Conservation (phyloP, 2,113 vertebrate species). For the Morphnarchus princeps region DNA sequence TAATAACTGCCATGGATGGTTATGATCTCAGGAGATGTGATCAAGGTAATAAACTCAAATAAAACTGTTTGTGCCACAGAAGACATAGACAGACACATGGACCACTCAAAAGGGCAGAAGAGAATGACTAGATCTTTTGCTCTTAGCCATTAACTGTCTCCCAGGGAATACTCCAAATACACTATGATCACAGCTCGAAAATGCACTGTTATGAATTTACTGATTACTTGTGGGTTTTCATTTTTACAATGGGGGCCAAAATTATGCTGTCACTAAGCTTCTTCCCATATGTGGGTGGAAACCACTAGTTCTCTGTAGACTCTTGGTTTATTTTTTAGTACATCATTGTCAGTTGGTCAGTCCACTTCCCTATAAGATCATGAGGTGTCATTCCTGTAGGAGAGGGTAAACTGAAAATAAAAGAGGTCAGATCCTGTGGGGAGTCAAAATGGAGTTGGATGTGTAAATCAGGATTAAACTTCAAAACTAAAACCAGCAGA, state of each 20-base stretch:
- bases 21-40: not conserved
- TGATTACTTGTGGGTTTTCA: not conserved
- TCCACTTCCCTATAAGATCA: not conserved
- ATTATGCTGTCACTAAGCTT: not conserved
- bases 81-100: not conserved
- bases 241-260: not conserved
- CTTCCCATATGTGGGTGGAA: slow-evolving; percentile 28
- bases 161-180: not conserved
- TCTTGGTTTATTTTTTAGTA: not conserved
- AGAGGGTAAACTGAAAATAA: not conserved
- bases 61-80: not conserved
- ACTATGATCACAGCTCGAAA: not conserved
- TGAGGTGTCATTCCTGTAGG: not conserved
- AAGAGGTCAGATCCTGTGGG: not conserved
- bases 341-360: not conserved
- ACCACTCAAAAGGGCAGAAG: not conserved
- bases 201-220: not conserved
- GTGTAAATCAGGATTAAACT: not conserved
- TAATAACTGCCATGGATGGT: not conserved
- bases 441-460: not conserved
- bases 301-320: not conserved
- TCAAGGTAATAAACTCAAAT: not conserved
- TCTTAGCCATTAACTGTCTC: not conserved
- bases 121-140: not conserved
- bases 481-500: not conserved